Evolutionary conservation across 2,113 vertebrate genomes (phyloP).

Genomic region (Apaloderma vittatum): DNA sequence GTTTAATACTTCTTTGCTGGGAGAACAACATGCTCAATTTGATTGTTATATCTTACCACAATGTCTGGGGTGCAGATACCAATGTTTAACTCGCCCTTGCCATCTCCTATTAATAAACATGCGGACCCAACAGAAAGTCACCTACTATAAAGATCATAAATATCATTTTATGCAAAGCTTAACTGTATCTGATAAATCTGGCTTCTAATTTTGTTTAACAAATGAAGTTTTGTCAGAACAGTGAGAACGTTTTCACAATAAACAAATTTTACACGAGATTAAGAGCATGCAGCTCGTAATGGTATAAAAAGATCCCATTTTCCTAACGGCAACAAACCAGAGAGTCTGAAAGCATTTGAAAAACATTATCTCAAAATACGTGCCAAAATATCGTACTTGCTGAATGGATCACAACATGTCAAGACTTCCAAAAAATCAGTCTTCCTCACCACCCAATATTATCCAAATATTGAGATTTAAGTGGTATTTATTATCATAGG

Average conservation of each 20-base stretch:
- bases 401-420: rapidly evolving
- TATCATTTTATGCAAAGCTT: background rate
- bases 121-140: background rate
- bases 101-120: background rate
- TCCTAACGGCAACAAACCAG: background rate
- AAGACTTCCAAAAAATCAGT: background rate
- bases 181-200: background rate
- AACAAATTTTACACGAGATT: background rate
- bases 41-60: background rate
- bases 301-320: background rate
- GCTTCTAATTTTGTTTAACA: background rate
- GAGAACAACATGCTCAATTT: background rate
- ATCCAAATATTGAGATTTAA: background rate
- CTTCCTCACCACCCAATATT: background rate
- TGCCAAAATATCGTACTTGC: background rate
- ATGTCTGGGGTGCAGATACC: background rate
- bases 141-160: background rate
- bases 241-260: background rate
- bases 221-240: background rate
- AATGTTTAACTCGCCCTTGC: background rate
- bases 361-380: background rate
- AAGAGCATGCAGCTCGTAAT: rapidly evolving
- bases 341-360: background rate
- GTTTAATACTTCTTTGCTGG: background rate
- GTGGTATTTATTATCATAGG: background rate